Base-by-base conservation (phyloP, 2,888 invertebrate genomes). In the Itoplectis maculator region DNA sequence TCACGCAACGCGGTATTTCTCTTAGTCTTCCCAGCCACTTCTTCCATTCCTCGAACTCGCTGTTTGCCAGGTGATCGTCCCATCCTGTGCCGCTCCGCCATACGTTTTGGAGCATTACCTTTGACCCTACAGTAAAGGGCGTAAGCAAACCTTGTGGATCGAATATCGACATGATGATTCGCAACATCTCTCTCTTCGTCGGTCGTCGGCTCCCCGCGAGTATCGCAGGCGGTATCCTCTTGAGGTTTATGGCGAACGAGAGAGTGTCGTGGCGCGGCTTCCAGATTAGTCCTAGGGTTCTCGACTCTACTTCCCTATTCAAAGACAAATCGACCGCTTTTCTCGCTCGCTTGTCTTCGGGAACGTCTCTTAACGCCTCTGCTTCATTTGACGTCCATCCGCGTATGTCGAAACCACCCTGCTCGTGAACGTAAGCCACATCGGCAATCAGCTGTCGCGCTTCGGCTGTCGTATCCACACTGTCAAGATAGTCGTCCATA, bases 401-500 rank as follows among this genome's bases (percentile, higher is more conserved):
- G 11, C 82, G 79, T 29, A 88, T 86, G 8, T 86, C 82, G 51
- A 87, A 87, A 1, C 84, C 86, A 1, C 87, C 88, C 0, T 20
- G 35, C 0, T 9, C 1, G 59, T 87, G 85, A 0, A 87, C 76
- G 13, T 80, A 49, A 0, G 47, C 79, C 0, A 87, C 85, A 15
- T 87, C 56, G 5, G 5, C 2, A 2, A 87, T 82, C 7, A 88
- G 20, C 3, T 49, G 15, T 1, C 15, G 54, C 0, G 89, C 88
- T 70, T 85, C 82, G 0, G 84, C 72, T 4, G 65, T 75, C 0
- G 86, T 82, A 37, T 6, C 84, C 3, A 83, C 83, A 49, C 88
- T 88, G 3, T 87, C 87, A 4, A 90, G 59, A 73, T 87, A 89
- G n/a, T 89, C 87, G 20, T 88, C 88, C 51, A 89, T 86, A 70